Evolutionary conservation across 1,140 invertebrate species (phyloP), one percentile per base, ranked within the genome.

Genomic region (Daktulosphaira vitifoliae): DNA sequence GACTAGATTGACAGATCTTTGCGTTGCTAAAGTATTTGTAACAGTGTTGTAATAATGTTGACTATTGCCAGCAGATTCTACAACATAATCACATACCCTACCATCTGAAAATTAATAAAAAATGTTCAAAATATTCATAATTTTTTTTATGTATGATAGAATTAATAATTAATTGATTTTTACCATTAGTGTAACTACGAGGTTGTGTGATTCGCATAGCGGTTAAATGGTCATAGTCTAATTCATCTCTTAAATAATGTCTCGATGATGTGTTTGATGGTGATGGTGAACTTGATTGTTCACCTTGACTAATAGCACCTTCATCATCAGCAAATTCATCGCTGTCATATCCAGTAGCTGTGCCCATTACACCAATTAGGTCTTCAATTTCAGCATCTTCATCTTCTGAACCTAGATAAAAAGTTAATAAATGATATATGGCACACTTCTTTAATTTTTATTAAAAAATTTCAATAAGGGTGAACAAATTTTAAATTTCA

Each of bases 251-350:
- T 46, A 62, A 33, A 62, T 62, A 62, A 62, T 62, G 56, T 62
- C 56, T 62, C 15, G 56, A 62, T 20, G 56, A 62, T 29, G 56
- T 25, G 29, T 62, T 62, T 33, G 56, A 62, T 7, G 56, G 56
- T 18, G 56, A 62, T 62, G 56, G 56, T 9, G 56, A 62, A 48
- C 56, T 62, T 6, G 56, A 62, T 15, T 62, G 56, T 62, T 62
- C 56, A 44, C 70, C 56, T 6, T 79, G 78, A 71, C 82, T 81
- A 46, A 78, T 80, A 50, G 81, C 80, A 4, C 78, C 81, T 72
- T 84, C 82, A 66, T 84, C 82, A 68, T 84, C 82, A 3, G 82
- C 82, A 71, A 84, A 84, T 51, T 83, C 81, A 75, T 84, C 82
- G 56, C 79, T 79, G 71, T 82, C 81, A 66, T 82, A 80, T 26